phyloP scores from a whole-genome alignment of 1,140 invertebrate species.

The Eulimnadia texana region DNA sequence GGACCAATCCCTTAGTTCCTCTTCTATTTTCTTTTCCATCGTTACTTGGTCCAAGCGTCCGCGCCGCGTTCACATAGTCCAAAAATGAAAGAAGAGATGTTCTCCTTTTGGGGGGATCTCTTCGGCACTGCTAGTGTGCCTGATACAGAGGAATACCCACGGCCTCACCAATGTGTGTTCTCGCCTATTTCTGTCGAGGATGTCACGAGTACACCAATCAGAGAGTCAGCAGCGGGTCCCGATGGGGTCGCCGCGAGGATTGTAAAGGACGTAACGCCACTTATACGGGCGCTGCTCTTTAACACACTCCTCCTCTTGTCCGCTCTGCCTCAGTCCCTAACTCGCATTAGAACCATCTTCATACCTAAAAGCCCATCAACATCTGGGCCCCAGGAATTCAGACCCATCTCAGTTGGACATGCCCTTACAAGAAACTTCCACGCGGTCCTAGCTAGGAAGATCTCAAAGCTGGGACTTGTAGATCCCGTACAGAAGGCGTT shows the following conservation, averaged over 20 bases:
- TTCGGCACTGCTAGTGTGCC: slow-evolving; percentile 15
- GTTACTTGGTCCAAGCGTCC: no score
- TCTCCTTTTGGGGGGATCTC: slow-evolving; percentile 16
- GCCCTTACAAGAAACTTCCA: slow-evolving; percentile 20
- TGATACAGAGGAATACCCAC: background rate
- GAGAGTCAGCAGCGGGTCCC: background rate
- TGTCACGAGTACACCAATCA: background rate
- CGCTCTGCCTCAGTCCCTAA: background rate
- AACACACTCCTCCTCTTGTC: background rate
- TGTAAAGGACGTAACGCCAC: background rate
- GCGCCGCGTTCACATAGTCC: no score
- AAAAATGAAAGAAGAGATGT: background rate
- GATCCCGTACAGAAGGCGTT: slow-evolving; percentile 22
- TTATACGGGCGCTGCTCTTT: background rate
- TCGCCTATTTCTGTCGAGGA: background rate
- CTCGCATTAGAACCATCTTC: slow-evolving; percentile 22
- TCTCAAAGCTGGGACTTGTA: slow-evolving; percentile 11
- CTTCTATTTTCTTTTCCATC: no score
- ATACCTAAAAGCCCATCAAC: slow-evolving; percentile 21
- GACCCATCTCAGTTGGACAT: slow-evolving; percentile 22
- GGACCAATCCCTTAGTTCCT: no score
- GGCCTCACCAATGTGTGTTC: no score
- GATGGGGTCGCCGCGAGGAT: background rate
- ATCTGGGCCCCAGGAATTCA: slow-evolving; percentile 16
- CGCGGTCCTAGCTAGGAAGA: slow-evolving; percentile 19